These are phyloP conservation scores for Garra rufa DNA, from an alignment of 2,113 vertebrate genomes.

Conservation along the genomic window DNA sequence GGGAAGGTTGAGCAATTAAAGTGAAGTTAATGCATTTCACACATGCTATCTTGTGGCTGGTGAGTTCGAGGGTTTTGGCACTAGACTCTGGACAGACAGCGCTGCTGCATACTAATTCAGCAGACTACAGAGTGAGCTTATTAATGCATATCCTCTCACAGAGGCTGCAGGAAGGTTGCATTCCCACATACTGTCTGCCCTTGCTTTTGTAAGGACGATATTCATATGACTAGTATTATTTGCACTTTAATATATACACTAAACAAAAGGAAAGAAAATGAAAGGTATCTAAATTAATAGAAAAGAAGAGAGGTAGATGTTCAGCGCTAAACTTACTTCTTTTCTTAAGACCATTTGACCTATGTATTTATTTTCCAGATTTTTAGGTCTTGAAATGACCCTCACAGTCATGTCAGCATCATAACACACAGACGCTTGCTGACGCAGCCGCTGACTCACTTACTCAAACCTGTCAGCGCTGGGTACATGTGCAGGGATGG, in stretches of 20 bases:
- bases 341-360: constrained; percentile 30
- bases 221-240: not conserved
- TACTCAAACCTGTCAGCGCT: not conserved
- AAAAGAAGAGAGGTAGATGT: not conserved
- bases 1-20: constrained; percentile 58
- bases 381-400: constrained; percentile 1
- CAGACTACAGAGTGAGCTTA: constrained; percentile 45
- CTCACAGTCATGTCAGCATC: constrained; percentile 14
- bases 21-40: constrained; percentile 60
- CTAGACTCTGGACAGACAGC: constrained; percentile 46
- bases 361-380: constrained; percentile 19
- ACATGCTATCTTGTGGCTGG: constrained; percentile 42
- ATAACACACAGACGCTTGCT: constrained; percentile 17
- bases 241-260: too few relatives aligned
- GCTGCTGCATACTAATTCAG: constrained; percentile 55
- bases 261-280: not conserved
- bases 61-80: constrained; percentile 44
- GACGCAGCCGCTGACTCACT: constrained; percentile 6
- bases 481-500: not conserved
- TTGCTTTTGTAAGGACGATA: constrained; percentile 12
- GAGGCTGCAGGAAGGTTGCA: constrained; percentile 9
- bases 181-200: constrained; percentile 6
- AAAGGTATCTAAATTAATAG: not conserved
- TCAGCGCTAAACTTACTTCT: constrained; percentile 9
- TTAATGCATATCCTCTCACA: constrained; percentile 46